phyloP scores from a whole-genome alignment of 2,888 invertebrate species.

The Orchestes rusci region DNA sequence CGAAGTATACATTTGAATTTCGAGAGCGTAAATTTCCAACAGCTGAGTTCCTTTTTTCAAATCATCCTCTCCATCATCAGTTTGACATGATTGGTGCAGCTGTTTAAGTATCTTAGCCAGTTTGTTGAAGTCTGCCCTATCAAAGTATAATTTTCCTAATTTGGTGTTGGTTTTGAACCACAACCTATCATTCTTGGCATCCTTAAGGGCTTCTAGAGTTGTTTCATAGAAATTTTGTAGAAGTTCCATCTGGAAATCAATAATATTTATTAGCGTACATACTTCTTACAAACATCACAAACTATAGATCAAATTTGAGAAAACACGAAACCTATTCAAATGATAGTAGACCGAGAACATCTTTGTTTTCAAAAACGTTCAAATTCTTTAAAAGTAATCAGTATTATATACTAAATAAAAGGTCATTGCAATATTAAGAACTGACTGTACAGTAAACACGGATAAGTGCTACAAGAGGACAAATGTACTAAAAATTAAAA shows the following conservation, averaged over 20 bases:
- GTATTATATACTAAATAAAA: no score
- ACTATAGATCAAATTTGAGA: no score
- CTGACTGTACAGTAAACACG: no score
- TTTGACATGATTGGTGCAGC: conserved; percentile 95
- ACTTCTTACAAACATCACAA: no score
- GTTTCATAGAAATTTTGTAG: conserved; percentile 98
- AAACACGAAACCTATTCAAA: no score
- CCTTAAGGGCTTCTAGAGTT: conserved; percentile 86
- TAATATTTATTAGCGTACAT: no score
- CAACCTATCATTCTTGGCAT: conserved; percentile 96
- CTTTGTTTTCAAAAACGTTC: no score
- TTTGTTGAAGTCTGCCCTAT: conserved; percentile 89
- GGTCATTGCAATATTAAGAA: no score
- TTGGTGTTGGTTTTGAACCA: conserved; percentile 99
- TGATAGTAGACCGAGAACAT: no score
- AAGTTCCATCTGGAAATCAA: conserved; percentile 75
- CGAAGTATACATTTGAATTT: conserved; percentile 99
- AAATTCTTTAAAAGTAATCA: no score
- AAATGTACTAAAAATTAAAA: no score
- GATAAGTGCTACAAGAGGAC: no score
- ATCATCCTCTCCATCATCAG: conserved; percentile 96
- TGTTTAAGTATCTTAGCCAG: conserved; percentile 95
- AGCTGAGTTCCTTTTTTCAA: conserved; percentile 96
- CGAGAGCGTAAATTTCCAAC: conserved; percentile 95
- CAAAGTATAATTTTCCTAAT: conserved; percentile 95